A percentile compares a stretch with the other conserved stretches of the same genome.
phyloP scores from a whole-genome alignment of 2,888 invertebrate species.

The Hydropsyche betteni region DNA sequence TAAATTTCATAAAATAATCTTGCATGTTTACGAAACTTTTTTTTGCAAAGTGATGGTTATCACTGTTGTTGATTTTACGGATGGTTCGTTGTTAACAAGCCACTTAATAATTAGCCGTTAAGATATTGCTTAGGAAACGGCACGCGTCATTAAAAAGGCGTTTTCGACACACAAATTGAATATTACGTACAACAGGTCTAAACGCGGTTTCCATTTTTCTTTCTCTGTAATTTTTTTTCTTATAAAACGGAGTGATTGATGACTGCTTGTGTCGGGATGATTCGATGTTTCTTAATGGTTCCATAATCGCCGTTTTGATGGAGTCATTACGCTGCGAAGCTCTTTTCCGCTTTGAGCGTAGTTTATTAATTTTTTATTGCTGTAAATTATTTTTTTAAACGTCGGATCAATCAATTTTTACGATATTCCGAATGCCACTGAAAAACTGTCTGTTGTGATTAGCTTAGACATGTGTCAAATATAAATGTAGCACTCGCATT shows the following conservation, averaged over 20 bases:
- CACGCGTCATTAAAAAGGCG: slow-evolving; percentile 28
- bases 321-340: slow-evolving; percentile 5
- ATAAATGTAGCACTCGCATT: no score
- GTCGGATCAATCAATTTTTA: no score
- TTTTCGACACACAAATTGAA: not conserved
- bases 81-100: not conserved
- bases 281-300: slow-evolving; percentile 31
- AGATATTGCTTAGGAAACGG: slow-evolving; percentile 15
- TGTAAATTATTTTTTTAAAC: no score
- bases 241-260: slow-evolving; percentile 9
- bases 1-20: no score
- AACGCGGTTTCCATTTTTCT: slow-evolving; percentile 3
- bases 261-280: slow-evolving; percentile 29
- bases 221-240: slow-evolving; percentile 1
- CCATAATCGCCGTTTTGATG: slow-evolving; percentile 27
- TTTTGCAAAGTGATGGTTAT: no score
- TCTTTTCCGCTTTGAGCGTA: no score
- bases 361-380: no score
- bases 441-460: no score
- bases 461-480: no score
- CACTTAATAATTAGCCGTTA: slow-evolving; percentile 23
- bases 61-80: not conserved
- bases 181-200: no score
- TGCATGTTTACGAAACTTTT: no score
- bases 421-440: no score